phyloP scores from a whole-genome alignment of 2,797 vertebrate genomes.

The Danio kyathit region DNA sequence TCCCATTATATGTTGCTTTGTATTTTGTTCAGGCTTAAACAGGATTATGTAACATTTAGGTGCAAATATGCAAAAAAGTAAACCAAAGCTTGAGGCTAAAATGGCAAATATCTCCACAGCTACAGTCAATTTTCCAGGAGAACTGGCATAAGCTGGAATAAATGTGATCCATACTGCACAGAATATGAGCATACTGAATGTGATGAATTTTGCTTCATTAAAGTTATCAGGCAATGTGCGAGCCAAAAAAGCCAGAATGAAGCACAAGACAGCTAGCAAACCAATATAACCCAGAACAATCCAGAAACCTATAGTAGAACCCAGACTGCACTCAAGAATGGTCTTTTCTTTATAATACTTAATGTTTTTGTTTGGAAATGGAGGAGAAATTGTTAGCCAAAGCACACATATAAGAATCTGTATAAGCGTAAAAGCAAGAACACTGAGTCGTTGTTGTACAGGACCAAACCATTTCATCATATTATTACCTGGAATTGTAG shows the following conservation, averaged over 20 bases:
- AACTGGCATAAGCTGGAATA: slow-evolving; percentile 65
- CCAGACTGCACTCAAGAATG: slow-evolving; percentile 65
- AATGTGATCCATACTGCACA: slow-evolving; percentile 67
- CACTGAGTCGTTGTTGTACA: slow-evolving; percentile 75
- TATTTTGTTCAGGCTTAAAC: slow-evolving; percentile 64
- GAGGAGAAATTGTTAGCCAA: slow-evolving; percentile 65
- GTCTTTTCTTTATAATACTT: slow-evolving; percentile 62
- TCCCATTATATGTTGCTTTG: slow-evolving; percentile 65
- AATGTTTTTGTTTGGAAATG: slow-evolving; percentile 62
- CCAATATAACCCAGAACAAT: slow-evolving; percentile 65
- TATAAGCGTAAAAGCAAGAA: slow-evolving; percentile 70
- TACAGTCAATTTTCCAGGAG: slow-evolving; percentile 64
- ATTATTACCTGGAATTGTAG: slow-evolving; percentile 70
- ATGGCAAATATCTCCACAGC: slow-evolving; percentile 68
- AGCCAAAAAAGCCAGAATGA: slow-evolving; percentile 64
- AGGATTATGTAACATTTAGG: slow-evolving; percentile 67
- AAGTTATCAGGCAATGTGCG: slow-evolving; percentile 64
- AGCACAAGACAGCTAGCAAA: slow-evolving; percentile 59
- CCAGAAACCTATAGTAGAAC: slow-evolving; percentile 65
- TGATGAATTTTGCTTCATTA: slow-evolving; percentile 68
- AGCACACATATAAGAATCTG: slow-evolving; percentile 65
- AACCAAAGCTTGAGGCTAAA: slow-evolving; percentile 64
- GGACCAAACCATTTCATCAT: slow-evolving; percentile 80
- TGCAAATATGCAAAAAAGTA: slow-evolving; percentile 65
- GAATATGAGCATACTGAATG: slow-evolving; percentile 68